Percentiles rank a stretch among this genome's conserved stretches.
Evolutionary conservation across 2,797 vertebrate species (phyloP).

Genomic region (Garrulus glandarius): DNA sequence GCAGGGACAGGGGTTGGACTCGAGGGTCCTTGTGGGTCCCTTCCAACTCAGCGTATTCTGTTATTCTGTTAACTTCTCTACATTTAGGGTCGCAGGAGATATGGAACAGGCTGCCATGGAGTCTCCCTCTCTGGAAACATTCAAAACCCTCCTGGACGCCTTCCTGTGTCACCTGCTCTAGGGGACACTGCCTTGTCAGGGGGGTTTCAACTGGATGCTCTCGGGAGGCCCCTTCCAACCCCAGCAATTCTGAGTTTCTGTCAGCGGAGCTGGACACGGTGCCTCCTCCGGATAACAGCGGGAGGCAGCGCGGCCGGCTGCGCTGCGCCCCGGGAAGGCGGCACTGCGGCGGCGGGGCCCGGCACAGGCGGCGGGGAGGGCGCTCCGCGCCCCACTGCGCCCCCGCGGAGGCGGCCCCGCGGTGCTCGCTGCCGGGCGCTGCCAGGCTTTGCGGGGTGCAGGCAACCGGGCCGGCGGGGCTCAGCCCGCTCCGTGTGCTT

Average conservation of each 20-base stretch:
- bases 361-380: background rate
- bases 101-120: background rate
- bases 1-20: background rate
- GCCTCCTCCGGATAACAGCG: background rate
- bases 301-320: background rate
- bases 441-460: no score
- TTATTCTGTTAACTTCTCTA: background rate
- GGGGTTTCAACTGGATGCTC: rapidly evolving
- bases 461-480: background rate
- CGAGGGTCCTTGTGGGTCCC: background rate
- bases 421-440: no score
- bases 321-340: background rate
- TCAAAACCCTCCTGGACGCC: background rate
- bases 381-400: no score
- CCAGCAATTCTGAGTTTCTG: no score
- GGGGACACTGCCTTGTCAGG: background rate
- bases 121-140: background rate
- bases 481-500: background rate
- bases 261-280: background rate
- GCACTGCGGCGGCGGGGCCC: background rate
- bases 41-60: background rate
- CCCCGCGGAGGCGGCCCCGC: no score
- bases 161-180: background rate
- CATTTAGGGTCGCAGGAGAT: background rate
- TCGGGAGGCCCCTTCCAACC: background rate